Percentiles rank a stretch among this genome's conserved stretches.
These are phyloP conservation scores for Eristalis arbustorum DNA, from an alignment of 2,888 invertebrate genomes.

Conservation along the genomic window DNA sequence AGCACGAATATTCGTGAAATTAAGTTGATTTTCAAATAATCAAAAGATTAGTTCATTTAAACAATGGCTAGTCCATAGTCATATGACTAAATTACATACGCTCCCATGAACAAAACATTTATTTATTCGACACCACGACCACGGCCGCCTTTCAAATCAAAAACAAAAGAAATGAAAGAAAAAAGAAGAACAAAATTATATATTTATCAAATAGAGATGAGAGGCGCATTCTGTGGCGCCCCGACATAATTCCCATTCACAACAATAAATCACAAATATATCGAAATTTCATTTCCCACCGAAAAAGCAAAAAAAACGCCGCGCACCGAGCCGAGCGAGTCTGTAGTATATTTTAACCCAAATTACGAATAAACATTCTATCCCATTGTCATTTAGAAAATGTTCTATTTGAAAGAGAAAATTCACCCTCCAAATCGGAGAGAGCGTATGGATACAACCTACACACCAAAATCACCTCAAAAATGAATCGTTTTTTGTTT, in stretches of 20 bases:
- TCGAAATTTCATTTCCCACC: slow-evolving; percentile 11
- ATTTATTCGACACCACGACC: slow-evolving; percentile 44
- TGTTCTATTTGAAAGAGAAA: slow-evolving; percentile 16
- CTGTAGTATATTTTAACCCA: slow-evolving; percentile 56
- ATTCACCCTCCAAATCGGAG: slow-evolving; percentile 1
- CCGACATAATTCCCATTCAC: slow-evolving; percentile 33
- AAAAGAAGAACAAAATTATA: neutral
- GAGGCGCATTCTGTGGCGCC: slow-evolving; percentile 46
- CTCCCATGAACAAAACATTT: slow-evolving; percentile 18
- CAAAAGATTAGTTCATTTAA: neutral
- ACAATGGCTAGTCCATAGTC: neutral
- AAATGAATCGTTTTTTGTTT: neutral
- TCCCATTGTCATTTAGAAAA: slow-evolving; percentile 59
- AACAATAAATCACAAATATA: slow-evolving; percentile 34
- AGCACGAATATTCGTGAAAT: neutral
- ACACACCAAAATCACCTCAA: neutral
- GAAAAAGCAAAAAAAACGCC: neutral
- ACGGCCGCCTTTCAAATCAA: slow-evolving; percentile 5
- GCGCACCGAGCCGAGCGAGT: neutral
- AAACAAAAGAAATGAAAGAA: neutral
- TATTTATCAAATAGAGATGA: neutral
- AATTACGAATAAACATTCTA: slow-evolving; percentile 59
- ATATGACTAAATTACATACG: slow-evolving; percentile 29
- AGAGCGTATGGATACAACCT: neutral
- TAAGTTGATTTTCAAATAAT: neutral